Base-by-base conservation (phyloP, 2,113 vertebrate species). In the Leptodactylus fuscus region DNA sequence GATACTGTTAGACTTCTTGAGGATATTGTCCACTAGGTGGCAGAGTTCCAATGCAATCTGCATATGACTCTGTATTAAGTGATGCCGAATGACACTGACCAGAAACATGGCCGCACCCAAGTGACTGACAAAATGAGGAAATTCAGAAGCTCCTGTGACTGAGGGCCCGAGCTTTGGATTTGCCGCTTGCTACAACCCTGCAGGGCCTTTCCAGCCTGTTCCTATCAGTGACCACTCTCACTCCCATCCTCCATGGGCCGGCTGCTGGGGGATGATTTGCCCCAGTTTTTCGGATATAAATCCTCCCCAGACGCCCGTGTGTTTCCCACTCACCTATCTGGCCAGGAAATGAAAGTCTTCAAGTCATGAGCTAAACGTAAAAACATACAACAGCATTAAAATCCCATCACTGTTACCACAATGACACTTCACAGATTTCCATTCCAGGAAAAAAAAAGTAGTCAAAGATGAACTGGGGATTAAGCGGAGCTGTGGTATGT, bases 311-410 rank as follows among this genome's bases (percentile, higher is more conserved):
- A 60, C 10, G 53, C n/a, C n/a, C 29, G 34, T 41, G 34, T 12
- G 38, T n/a, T 41, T 71, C 24, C 27, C 60, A 4, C 29, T 20
- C 20, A 62, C 12, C 77, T 18, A 22, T 34, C 29, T 36, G 29
- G 73, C 6, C 69, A 51, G 49, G 49, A 55, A 53, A 78, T 13
- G 32, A 78, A 22, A 16, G 18, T 6, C 34, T 4, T 36, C 15
- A 18, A 22, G 38, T 20, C 12, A 13, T 15, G 24, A 49, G 34
- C 32, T 41, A 41, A 80, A 60, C 44, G 36, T 38, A 80, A 60
- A 60, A 80, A 49, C 77, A 80, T n/a, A n/a, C n/a, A 60, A 62
- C 16, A 44, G 77, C 36, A 80, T 80, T 41, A 60, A 80, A 24
- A 60, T 41, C 51, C 15, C 53, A 80, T 80, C 20, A 13, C 5